Base-by-base conservation (phyloP, 2,888 invertebrate species). In the Odontomyia ornata region DNA sequence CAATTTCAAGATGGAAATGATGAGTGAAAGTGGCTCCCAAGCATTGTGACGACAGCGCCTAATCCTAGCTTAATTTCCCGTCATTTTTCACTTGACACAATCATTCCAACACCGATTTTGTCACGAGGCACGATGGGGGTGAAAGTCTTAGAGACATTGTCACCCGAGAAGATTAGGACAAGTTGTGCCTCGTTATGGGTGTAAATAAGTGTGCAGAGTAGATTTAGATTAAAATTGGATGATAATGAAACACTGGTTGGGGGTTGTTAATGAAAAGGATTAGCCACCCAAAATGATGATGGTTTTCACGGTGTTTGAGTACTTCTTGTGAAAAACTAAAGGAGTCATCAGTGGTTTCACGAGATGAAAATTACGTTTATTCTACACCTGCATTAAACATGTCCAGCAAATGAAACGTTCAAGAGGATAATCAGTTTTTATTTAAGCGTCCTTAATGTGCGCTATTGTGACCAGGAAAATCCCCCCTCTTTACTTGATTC, bases 61-160 rank as follows among this genome's bases (percentile, higher is more conserved):
- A 36, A 73, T 25, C 57, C 36, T 27, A 60, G 36, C 73, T 57
- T 36, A 73, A 73, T 73, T 36, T 60, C 3, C 73, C 21, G 57
- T 30, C 57, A 60, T 73, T 73, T 73, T 73, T 60, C 73, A 73
- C 60, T 73, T 73, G 73, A 73, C 73, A 73, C 36, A 60, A 73
- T 60, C 57, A 60, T 47, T 36, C 60, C 25, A n/a, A n/a, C n/a
- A 60, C 9, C n/a, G 13, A 52, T 52, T 13, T 72, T 30, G 43
- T 28, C 21, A 64, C 18, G 64, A 5, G 36, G 65, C 47, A 11
- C 65, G 69, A 25, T 0, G 11, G 47, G 47, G 18, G 46, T 18
- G 25, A 11, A 13, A 47, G 43, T 43, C 43, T 57, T 73, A 28
- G 21, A 73, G 60, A 7, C 21, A 5, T 73, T 60, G 60, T 73